These are phyloP conservation scores for Caenorhabditis latens DNA, from an alignment of 1,140 invertebrate genomes.

Conservation along the genomic window DNA sequence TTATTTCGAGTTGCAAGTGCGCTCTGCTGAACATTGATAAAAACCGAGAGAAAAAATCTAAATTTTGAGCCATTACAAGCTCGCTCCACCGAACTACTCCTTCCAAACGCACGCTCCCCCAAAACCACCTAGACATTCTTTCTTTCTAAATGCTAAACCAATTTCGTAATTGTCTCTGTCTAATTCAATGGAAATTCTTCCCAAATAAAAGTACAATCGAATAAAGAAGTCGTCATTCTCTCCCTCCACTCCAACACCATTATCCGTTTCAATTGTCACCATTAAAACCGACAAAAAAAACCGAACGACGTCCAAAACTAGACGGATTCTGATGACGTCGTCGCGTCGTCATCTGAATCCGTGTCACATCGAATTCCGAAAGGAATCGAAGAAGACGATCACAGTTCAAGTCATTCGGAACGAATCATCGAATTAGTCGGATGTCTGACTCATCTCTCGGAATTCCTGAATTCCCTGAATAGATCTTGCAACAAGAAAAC, in stretches of 20 bases:
- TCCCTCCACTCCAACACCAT: neutral
- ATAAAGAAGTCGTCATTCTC: neutral
- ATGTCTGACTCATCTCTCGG: neutral
- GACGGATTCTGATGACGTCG: constrained; percentile 2
- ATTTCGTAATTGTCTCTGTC: neutral
- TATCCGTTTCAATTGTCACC: constrained; percentile 43
- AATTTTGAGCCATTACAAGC: no score
- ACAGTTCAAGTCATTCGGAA: constrained; percentile 53
- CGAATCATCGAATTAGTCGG: constrained; percentile 50
- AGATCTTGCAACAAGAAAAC: neutral
- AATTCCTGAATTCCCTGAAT: neutral
- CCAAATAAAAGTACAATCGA: constrained; percentile 23
- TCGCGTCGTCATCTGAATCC: neutral
- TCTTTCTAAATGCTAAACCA: neutral
- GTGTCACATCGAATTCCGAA: constrained; percentile 49
- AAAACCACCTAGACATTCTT: neutral
- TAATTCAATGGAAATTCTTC: neutral
- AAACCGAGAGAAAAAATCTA: no score
- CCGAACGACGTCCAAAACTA: constrained; percentile 37
- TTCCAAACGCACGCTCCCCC: no score
- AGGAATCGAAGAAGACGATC: constrained; percentile 22
- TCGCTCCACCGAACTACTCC: no score
- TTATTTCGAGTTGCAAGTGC: no score
- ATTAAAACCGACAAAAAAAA: constrained; percentile 8
- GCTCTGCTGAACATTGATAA: no score